Conservation (phyloP, 2,888 invertebrate genomes). For the Sphaerophoria rueppellii region DNA sequence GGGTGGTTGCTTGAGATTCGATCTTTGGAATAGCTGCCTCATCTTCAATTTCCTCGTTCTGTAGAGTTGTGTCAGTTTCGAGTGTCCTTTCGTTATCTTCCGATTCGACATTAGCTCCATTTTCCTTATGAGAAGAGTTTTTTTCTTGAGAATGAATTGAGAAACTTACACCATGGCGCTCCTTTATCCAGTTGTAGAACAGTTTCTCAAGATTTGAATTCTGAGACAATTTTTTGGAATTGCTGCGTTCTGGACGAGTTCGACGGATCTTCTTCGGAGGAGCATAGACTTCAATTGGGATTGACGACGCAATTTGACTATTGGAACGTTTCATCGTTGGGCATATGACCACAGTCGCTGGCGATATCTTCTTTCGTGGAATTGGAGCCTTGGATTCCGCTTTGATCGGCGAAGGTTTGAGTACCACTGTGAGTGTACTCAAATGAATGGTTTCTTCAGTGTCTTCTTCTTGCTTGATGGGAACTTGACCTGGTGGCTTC, state of each 20-base stretch:
- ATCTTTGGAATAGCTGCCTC: neutral
- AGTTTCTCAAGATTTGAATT: slow-evolving; percentile 77
- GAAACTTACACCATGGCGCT: slow-evolving; percentile 78
- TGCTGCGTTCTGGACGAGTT: slow-evolving; percentile 77
- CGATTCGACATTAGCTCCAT: slow-evolving; percentile 11
- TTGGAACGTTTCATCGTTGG: slow-evolving; percentile 75
- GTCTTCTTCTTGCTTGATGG: neutral
- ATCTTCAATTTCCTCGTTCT: neutral
- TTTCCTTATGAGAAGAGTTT: slow-evolving; percentile 2
- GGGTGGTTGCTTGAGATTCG: neutral
- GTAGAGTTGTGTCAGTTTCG: neutral
- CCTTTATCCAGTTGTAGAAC: slow-evolving; percentile 79
- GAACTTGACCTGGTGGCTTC: slow-evolving; percentile 1
- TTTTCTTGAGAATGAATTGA: slow-evolving; percentile 56
- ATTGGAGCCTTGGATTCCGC: neutral
- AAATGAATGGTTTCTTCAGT: slow-evolving; percentile 25
- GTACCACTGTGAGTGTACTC: slow-evolving; percentile 41
- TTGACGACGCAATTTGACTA: slow-evolving; percentile 38
- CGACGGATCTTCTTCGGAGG: slow-evolving; percentile 78
- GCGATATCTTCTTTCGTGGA: neutral
- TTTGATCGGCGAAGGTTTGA: slow-evolving; percentile 74
- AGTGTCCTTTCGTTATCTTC: neutral
- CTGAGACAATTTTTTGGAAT: slow-evolving; percentile 76
- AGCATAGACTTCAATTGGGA: slow-evolving; percentile 78
- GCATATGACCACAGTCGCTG: slow-evolving; percentile 37